Evolutionary conservation across 2,888 invertebrate genomes (phyloP).

Genomic region (Siphonodentalium dalli): DNA sequence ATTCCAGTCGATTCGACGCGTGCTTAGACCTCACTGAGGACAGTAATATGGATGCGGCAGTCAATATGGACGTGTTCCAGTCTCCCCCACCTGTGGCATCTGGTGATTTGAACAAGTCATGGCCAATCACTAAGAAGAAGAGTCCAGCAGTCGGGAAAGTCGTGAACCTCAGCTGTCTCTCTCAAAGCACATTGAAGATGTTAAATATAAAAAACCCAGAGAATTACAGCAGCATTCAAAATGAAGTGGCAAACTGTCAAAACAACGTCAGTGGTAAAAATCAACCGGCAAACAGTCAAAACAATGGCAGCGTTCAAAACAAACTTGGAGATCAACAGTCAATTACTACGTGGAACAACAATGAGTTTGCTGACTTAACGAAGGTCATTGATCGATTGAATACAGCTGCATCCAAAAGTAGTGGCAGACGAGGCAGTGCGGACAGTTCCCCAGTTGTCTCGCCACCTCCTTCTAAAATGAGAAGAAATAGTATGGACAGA

Average conservation of each 20-base stretch:
- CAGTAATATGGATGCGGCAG: background rate
- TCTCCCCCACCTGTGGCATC: constrained; percentile 1
- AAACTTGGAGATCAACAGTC: background rate
- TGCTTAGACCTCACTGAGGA: background rate
- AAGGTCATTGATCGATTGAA: constrained; percentile 55
- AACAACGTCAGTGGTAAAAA: constrained; percentile 24
- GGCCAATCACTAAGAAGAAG: constrained; percentile 30
- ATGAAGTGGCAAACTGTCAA: constrained; percentile 14
- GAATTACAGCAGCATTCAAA: constrained; percentile 30
- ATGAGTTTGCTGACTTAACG: constrained; percentile 38
- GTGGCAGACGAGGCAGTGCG: constrained; percentile 17
- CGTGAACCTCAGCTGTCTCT: constrained; percentile 38
- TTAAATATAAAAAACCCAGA: constrained; percentile 44
- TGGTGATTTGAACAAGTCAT: constrained; percentile 31
- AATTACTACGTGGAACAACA: constrained; percentile 12
- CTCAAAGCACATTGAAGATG: constrained; percentile 48
- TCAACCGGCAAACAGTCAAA: constrained; percentile 6
- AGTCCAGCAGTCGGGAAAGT: constrained; percentile 2
- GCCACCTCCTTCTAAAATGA: too few species aligned
- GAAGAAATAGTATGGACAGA: too few species aligned
- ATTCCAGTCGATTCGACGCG: constrained; percentile 7
- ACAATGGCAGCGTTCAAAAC: constrained; percentile 21
- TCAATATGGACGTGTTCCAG: background rate
- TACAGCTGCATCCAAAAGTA: constrained; percentile 43
- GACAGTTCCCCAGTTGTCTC: too few species aligned